phyloP scores from a whole-genome alignment of 2,797 vertebrate genomes.

The Lutjanus campechanus region DNA sequence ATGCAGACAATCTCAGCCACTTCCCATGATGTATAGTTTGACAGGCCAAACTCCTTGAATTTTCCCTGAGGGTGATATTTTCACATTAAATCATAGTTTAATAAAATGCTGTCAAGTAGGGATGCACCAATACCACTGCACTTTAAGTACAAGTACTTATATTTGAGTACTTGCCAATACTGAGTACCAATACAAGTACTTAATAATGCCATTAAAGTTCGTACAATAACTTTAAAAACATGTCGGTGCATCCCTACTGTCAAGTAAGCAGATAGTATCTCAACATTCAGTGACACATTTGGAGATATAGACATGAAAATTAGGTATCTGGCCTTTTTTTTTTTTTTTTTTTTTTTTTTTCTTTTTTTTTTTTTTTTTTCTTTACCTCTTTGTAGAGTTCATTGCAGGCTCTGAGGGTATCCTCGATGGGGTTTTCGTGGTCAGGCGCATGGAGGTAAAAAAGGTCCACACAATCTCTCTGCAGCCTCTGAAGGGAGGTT shows the following conservation, averaged over 20 bases:
- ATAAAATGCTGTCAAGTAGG: neutral
- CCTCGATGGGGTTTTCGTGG: slow-evolving; percentile 90
- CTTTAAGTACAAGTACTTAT: too few relatives aligned
- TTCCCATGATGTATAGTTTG: slow-evolving; percentile 95
- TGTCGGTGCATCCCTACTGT: too few relatives aligned
- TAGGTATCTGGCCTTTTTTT: neutral
- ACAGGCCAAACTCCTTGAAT: slow-evolving; percentile 94
- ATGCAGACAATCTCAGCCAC: slow-evolving; percentile 93
- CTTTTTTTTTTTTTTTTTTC: neutral
- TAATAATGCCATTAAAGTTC: too few relatives aligned
- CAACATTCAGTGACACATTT: neutral
- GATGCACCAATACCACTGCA: too few relatives aligned
- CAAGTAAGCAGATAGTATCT: too few relatives aligned
- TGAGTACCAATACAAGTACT: too few relatives aligned
- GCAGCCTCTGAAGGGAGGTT: slow-evolving; percentile 89
- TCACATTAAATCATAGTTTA: neutral
- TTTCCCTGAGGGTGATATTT: slow-evolving; percentile 87
- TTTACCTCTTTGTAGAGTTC: slow-evolving; percentile 92
- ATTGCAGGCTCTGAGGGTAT: slow-evolving; percentile 92
- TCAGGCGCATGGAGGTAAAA: slow-evolving; percentile 97
- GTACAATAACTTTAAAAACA: too few relatives aligned
- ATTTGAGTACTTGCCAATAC: too few relatives aligned
- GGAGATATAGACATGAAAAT: neutral
- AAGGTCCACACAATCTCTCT: slow-evolving; percentile 85
- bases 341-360: too few relatives aligned